Base-by-base conservation (phyloP, 1,140 invertebrate species). In the Pararge aegeria region DNA sequence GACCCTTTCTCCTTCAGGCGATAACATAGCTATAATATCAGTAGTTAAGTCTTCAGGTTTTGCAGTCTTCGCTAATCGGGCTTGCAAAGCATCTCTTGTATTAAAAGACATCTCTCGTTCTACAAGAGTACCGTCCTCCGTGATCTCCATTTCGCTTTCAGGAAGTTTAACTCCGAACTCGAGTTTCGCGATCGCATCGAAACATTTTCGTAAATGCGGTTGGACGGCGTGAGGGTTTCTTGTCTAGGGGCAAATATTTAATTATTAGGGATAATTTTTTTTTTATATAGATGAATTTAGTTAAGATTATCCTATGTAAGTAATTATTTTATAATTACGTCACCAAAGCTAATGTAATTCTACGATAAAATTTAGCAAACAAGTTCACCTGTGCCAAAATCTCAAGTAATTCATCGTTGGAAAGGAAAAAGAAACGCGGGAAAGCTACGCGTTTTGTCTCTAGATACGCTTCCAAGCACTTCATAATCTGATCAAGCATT, bases 341-440 rank as follows among this genome's bases (percentile, higher is more conserved):
- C n/a, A n/a, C n/a, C n/a, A n/a, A n/a, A n/a, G n/a, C n/a, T n/a
- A n/a, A n/a, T n/a, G n/a, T n/a, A n/a, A n/a, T n/a, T n/a, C n/a
- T n/a, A n/a, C n/a, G n/a, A n/a, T n/a, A n/a, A n/a, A n/a, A n/a
- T n/a, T n/a, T n/a, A n/a, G n/a, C n/a, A n/a, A n/a, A n/a, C n/a
- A n/a, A n/a, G n/a, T n/a, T 37, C 12, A 94, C 93, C 91, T 97
- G 96, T 34, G 96, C 96, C 46, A 98, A 90, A 72, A 98, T 98
- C 90, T 98, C 97, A 24, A 99, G 90, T 13, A 98, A 89, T 78
- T 98, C 97, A 69, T 98, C 97, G 85, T 98, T 98, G 0, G 97
- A 98, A 18, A 98, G 89, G 83, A 98, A 98, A 89, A 98, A 98
- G 88, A 98, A 92, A 42, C 97, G 90, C 18, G 97, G 97, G 86